Evolutionary conservation across 2,888 invertebrate genomes (phyloP).

Genomic region (Lasioglossum leucozonium): DNA sequence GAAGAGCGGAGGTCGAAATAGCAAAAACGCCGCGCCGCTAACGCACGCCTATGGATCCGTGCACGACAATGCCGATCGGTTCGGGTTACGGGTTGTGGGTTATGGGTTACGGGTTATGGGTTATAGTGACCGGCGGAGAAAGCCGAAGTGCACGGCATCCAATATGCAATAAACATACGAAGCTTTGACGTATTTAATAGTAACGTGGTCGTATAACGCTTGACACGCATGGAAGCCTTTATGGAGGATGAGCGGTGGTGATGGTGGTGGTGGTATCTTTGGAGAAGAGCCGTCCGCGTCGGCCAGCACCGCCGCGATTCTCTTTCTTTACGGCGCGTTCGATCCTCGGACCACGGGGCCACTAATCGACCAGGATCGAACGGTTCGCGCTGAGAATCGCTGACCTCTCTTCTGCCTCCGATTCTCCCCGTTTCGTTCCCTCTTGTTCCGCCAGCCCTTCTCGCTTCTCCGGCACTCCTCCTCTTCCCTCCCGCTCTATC

Average conservation of each 20-base stretch:
- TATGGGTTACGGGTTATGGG: conserved; percentile 64
- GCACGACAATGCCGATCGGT: conserved; percentile 68
- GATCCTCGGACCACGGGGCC: conserved; percentile 35
- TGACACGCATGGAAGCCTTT: conserved; percentile 83
- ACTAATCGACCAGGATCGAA: conserved; percentile 20
- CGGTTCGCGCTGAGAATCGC: conserved; percentile 74
- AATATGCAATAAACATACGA: conserved; percentile 84
- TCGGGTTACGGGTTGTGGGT: conserved; percentile 68
- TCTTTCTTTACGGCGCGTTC: conserved; percentile 51
- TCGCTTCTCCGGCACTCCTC: conserved; percentile 33
- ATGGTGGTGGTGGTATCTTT: conserved; percentile 66
- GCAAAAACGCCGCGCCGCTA: too few species aligned
- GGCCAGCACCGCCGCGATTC: conserved; percentile 71
- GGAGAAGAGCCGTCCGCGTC: conserved; percentile 56
- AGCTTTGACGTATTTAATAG: conserved; percentile 84
- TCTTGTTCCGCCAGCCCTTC: conserved; percentile 36
- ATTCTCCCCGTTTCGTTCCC: conserved; percentile 38
- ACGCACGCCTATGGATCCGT: neutral
- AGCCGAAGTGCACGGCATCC: conserved; percentile 78
- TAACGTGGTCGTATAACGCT: conserved; percentile 84
- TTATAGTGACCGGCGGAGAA: conserved; percentile 58
- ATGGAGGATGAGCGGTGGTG: conserved; percentile 75
- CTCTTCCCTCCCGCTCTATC: conserved; percentile 23
- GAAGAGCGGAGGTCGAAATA: neutral
- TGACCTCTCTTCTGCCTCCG: conserved; percentile 51